A percentile compares a stretch with the other conserved stretches of the same genome.
Conservation (phyloP, 2,888 invertebrate species). For the Spialia ferax region DNA sequence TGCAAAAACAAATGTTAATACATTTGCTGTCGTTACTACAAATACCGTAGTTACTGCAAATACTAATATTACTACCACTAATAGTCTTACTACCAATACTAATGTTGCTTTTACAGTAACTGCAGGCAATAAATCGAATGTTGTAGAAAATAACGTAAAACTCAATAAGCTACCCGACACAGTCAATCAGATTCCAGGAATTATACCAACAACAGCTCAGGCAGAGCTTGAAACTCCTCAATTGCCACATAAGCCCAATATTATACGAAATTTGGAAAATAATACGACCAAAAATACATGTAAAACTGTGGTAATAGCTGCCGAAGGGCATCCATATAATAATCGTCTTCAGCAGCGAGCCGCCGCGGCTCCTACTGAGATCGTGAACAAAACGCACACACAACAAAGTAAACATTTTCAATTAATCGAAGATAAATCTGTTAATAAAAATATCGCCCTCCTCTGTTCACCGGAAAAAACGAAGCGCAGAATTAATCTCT, state of each 20-base stretch:
- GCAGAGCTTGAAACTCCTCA: not conserved
- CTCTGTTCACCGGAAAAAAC: not conserved
- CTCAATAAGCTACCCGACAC: not conserved
- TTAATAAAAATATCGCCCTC: not conserved
- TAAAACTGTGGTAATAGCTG: slow-evolving; percentile 16
- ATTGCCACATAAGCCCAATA: not conserved
- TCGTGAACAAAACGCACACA: no score
- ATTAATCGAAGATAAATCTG: no score
- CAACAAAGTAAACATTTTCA: no score
- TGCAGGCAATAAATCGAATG: not conserved
- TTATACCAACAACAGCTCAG: not conserved
- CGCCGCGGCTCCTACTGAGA: not conserved
- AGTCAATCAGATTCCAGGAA: not conserved
- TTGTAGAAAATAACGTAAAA: not conserved
- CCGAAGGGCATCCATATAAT: slow-evolving; percentile 10
- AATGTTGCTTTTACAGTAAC: not conserved
- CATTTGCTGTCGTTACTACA: not conserved
- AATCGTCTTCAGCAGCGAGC: not conserved
- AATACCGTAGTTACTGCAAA: not conserved
- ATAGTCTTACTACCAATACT: not conserved
- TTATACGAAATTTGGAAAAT: not conserved
- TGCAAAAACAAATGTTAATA: not conserved
- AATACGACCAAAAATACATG: not conserved
- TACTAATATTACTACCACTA: not conserved
- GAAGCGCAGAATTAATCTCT: slow-evolving; percentile 34